Conservation (phyloP, 2,797 vertebrate genomes). For the Cuculus canorus region DNA sequence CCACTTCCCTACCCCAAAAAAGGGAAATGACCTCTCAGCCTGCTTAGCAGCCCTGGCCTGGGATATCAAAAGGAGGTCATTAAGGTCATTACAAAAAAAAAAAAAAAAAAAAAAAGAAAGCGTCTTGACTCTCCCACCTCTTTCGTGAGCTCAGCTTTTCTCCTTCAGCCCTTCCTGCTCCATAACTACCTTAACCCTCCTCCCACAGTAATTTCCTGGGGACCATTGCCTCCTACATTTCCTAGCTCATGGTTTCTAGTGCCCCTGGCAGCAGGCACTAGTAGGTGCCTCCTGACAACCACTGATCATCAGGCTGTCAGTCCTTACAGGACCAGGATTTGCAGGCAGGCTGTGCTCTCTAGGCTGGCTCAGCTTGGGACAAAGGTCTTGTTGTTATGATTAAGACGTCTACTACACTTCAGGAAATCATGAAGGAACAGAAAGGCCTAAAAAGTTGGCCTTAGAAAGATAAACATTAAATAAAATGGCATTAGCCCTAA, state of each 20-base stretch:
- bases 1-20: not conserved
- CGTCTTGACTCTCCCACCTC: not conserved
- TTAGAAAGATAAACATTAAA: not conserved
- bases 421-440: not conserved
- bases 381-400: not conserved
- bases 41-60: not conserved
- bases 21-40: not conserved
- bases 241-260: not conserved
- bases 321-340: not conserved
- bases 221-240: not conserved
- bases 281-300: not conserved
- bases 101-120: too few relatives aligned
- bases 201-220: not conserved
- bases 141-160: not conserved
- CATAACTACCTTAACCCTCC: not conserved
- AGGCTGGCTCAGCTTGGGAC: not conserved
- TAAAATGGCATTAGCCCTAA: not conserved
- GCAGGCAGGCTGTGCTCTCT: not conserved
- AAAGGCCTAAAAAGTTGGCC: not conserved
- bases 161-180: not conserved
- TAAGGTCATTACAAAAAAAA: not conserved
- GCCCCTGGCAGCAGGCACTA: not conserved
- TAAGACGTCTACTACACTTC: not conserved
- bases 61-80: not conserved
- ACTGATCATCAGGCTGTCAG: not conserved